phyloP scores from a whole-genome alignment of 2,113 vertebrate genomes.

The Halichoeres trimaculatus region DNA sequence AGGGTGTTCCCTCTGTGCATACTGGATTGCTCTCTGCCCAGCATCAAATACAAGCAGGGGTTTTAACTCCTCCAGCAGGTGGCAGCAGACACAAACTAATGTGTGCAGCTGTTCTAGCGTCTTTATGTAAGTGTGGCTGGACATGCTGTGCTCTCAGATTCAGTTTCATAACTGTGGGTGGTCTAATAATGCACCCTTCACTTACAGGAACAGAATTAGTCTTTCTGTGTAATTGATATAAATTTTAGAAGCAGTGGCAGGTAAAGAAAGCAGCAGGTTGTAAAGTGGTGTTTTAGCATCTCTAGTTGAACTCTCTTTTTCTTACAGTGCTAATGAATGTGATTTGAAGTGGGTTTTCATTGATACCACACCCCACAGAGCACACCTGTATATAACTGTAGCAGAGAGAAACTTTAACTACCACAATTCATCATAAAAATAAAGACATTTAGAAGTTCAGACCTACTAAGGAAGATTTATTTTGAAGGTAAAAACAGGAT shows the following conservation, averaged over 20 bases:
- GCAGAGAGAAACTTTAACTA: not conserved
- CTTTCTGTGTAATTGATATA: constrained; percentile 7
- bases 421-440: not conserved
- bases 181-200: not conserved
- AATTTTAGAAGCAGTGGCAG: constrained; percentile 2
- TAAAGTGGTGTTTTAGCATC: not conserved
- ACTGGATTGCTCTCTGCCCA: constrained; percentile 20
- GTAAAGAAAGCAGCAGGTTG: not conserved
- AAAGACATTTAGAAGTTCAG: not conserved
- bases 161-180: constrained; percentile 1
- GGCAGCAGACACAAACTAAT: constrained; percentile 67
- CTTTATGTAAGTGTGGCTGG: constrained; percentile 10
- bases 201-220: not conserved
- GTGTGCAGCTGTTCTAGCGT: not conserved
- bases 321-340: not conserved
- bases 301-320: too few species aligned
- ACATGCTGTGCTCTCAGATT: constrained; percentile 6
- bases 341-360: not conserved
- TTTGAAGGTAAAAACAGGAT: too few species aligned
- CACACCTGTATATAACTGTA: not conserved
- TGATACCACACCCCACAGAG: not conserved
- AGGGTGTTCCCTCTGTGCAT: constrained; percentile 46
- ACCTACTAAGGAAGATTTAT: not conserved
- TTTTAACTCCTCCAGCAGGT: constrained; percentile 57
- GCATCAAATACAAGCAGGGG: constrained; percentile 8